These are phyloP conservation scores for Zapornia atra DNA, from an alignment of 2,113 vertebrate genomes.

Conservation along the genomic window DNA sequence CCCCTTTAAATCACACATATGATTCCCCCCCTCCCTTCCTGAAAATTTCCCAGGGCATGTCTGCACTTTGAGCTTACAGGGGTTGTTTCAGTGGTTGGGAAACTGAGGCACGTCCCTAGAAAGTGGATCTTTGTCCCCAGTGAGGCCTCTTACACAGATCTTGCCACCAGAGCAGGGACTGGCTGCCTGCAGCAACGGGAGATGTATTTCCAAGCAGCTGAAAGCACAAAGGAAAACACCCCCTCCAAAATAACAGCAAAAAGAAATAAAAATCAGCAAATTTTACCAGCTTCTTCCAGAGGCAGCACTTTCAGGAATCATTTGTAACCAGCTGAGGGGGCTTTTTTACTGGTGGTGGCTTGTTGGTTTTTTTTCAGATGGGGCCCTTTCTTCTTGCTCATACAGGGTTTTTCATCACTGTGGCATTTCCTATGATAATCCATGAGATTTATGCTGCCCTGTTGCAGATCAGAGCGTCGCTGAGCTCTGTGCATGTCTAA, in stretches of 20 bases:
- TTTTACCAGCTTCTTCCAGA: not conserved
- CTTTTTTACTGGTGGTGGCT: not conserved
- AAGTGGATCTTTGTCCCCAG: fast-evolving
- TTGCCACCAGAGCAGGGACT: fast-evolving
- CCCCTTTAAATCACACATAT: not conserved
- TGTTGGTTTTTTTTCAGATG: not conserved
- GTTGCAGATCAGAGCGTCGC: not conserved
- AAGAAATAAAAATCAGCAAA: not conserved
- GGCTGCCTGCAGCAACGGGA: not conserved
- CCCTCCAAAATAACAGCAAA: not conserved
- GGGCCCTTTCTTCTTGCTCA: not conserved
- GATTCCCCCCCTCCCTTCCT: not conserved
- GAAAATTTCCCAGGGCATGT: not conserved
- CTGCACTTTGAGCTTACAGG: not conserved
- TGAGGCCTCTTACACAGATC: not conserved
- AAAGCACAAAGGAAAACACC: conserved; percentile 3
- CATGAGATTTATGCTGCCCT: conserved; percentile 22
- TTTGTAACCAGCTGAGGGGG: not conserved
- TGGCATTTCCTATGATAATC: conserved; percentile 56
- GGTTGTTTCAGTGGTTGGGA: not conserved
- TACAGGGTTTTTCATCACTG: conserved; percentile 32
- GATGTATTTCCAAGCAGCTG: conserved; percentile 25
- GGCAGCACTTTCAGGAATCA: not conserved
- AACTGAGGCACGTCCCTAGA: not conserved
- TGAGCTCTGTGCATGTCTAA: not conserved